These are phyloP conservation scores for Lordiphosa collinella DNA, from an alignment of 1,140 invertebrate species.

Conservation along the genomic window DNA sequence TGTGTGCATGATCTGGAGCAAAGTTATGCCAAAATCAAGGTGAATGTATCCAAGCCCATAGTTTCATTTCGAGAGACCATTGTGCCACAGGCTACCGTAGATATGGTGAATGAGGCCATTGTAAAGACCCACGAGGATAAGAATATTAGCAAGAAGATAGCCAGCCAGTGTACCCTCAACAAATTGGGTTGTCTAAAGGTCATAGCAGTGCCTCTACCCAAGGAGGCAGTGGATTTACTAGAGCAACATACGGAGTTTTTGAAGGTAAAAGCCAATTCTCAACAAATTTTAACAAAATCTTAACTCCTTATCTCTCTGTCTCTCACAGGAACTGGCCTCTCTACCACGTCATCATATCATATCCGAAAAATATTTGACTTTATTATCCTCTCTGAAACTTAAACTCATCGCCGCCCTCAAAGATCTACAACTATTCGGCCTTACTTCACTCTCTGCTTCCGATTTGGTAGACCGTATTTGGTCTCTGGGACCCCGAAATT, in stretches of 20 bases:
- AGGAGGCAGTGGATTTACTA: constrained; percentile 85
- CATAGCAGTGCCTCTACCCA: constrained; percentile 89
- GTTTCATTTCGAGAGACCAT: constrained; percentile 98
- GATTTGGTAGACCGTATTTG: constrained; percentile 87
- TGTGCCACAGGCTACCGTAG: constrained; percentile 89
- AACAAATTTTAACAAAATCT: no score
- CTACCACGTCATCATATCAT: constrained; percentile 43
- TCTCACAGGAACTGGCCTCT: constrained; percentile 42
- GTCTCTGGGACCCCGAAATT: constrained; percentile 94
- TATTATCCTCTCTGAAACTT: constrained; percentile 81
- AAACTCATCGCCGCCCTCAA: constrained; percentile 84
- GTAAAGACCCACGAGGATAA: constrained; percentile 83
- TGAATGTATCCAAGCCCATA: constrained; percentile 96
- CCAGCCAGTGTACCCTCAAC: constrained; percentile 86
- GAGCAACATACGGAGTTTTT: constrained; percentile 81
- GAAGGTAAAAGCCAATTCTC: constrained; percentile 69
- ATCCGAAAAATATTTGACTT: constrained; percentile 53
- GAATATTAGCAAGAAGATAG: constrained; percentile 80
- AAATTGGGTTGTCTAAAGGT: constrained; percentile 88
- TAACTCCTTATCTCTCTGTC: no score
- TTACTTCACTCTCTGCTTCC: constrained; percentile 12
- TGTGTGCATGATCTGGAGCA: constrained; percentile 92
- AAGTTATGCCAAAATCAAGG: constrained; percentile 92
- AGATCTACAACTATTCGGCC: constrained; percentile 53
- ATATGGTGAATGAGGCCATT: constrained; percentile 94